Percentiles rank a stretch among this genome's conserved stretches.
Evolutionary conservation across 1,140 invertebrate genomes (phyloP).

Genomic region (Caenorhabditis latens): DNA sequence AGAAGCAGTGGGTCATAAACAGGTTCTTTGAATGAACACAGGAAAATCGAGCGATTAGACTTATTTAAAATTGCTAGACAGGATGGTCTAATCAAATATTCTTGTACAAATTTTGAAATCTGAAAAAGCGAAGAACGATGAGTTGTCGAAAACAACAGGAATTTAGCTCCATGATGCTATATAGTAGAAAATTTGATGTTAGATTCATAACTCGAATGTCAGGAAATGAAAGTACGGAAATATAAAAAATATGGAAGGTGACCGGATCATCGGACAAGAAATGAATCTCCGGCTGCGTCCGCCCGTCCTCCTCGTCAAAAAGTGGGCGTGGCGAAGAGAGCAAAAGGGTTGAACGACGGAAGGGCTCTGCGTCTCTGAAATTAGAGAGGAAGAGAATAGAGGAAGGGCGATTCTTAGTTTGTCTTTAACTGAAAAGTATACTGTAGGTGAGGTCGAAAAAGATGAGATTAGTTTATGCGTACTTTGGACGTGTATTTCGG

Average conservation of each 20-base stretch:
- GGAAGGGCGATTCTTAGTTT: neutral
- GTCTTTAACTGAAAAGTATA: conserved; percentile 36
- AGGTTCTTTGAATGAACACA: neutral
- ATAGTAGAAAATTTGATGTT: too few species aligned
- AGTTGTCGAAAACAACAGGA: neutral
- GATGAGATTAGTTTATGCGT: neutral
- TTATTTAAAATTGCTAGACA: conserved; percentile 18
- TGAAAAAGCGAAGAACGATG: neutral
- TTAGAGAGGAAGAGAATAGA: neutral
- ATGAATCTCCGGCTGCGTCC: conserved; percentile 36
- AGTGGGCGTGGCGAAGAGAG: conserved; percentile 41
- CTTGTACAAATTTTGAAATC: too few species aligned
- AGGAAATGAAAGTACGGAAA: too few species aligned
- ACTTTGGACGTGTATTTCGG: neutral
- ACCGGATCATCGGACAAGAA: conserved; percentile 1
- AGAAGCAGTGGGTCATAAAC: neutral
- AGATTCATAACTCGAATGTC: too few species aligned
- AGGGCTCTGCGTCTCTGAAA: conserved; percentile 22
- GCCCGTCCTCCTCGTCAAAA: neutral
- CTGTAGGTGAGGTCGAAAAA: neutral
- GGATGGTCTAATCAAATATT: neutral
- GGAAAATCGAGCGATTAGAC: neutral
- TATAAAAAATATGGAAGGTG: neutral
- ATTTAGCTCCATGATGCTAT: too few species aligned
- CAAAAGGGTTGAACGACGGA: conserved; percentile 43